phyloP scores from a whole-genome alignment of 2,888 invertebrate genomes.

The Ischnura elegans region DNA sequence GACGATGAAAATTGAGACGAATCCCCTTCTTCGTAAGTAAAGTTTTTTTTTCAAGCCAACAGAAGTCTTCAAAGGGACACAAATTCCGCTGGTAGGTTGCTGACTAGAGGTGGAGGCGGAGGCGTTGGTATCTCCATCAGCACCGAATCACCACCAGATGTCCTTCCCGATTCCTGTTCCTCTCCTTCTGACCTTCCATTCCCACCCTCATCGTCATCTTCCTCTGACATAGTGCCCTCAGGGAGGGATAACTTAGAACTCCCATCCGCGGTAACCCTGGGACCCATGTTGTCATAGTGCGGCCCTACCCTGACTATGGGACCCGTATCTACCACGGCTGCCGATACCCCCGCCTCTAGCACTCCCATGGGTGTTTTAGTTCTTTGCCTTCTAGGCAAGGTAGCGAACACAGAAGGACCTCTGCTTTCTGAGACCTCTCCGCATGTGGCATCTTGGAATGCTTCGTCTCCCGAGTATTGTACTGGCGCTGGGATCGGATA shows the following conservation, averaged over 20 bases:
- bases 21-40: neutral
- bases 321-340: constrained; percentile 84
- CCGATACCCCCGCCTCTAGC: constrained; percentile 85
- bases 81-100: constrained; percentile 79
- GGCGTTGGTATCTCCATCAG: constrained; percentile 77
- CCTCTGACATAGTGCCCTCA: constrained; percentile 63
- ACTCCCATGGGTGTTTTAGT: constrained; percentile 87
- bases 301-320: constrained; percentile 78
- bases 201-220: constrained; percentile 71
- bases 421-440: constrained; percentile 30
- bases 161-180: neutral
- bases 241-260: constrained; percentile 90
- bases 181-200: constrained; percentile 38
- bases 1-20: neutral
- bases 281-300: constrained; percentile 94
- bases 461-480: constrained; percentile 49
- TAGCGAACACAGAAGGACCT: constrained; percentile 75
- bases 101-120: constrained; percentile 82
- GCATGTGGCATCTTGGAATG: neutral
- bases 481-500: constrained; percentile 25
- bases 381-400: constrained; percentile 79
- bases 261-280: constrained; percentile 93
- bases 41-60: neutral
- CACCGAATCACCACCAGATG: constrained; percentile 32
- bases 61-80: constrained; percentile 74